phyloP scores from a whole-genome alignment of 2,113 vertebrate species.

The Lanius ludovicianus region DNA sequence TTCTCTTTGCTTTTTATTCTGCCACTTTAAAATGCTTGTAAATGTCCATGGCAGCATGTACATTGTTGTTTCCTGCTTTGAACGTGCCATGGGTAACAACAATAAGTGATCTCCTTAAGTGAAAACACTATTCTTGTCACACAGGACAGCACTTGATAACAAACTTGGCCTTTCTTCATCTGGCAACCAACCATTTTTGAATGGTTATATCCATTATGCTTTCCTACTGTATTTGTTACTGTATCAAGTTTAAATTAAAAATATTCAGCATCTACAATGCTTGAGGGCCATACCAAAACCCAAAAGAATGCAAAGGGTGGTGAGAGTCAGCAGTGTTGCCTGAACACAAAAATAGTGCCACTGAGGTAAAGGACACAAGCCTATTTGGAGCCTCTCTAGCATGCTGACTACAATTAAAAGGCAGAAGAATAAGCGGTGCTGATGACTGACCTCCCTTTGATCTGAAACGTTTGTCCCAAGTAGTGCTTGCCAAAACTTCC shows the following conservation, averaged over 20 bases:
- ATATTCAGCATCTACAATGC: background rate
- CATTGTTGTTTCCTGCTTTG: background rate
- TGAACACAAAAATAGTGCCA: background rate
- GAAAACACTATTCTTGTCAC: background rate
- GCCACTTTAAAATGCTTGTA: background rate
- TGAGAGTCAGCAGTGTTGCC: background rate
- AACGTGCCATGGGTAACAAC: background rate
- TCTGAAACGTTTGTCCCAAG: background rate
- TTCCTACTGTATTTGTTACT: background rate
- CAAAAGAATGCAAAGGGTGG: background rate
- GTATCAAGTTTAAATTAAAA: background rate
- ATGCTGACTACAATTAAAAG: background rate
- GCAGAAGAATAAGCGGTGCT: background rate
- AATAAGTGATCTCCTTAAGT: background rate
- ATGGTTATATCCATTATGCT: background rate
- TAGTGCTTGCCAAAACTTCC: background rate
- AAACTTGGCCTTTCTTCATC: background rate
- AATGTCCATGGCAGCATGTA: background rate
- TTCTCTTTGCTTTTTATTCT: background rate
- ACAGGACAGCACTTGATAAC: background rate
- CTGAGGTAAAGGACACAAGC: background rate
- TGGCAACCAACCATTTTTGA: background rate
- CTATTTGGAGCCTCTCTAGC: background rate
- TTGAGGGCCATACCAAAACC: background rate
- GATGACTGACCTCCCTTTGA: background rate